Evolutionary conservation across 1,140 invertebrate genomes (phyloP), one percentile per base, ranked within the genome.

Genomic region (Laodelphax striatellus): DNA sequence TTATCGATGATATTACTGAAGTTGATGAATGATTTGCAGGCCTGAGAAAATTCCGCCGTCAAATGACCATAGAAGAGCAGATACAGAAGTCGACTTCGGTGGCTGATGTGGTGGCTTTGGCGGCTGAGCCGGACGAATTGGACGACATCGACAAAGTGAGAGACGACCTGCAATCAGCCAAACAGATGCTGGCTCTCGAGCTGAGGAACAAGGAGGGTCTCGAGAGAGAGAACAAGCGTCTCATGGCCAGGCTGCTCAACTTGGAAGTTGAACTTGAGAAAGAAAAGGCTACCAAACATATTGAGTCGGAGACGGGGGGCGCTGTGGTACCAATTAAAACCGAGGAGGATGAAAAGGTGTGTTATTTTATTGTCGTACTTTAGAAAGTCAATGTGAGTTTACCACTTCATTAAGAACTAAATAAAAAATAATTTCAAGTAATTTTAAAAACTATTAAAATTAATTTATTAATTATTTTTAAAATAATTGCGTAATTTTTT

Each of bases 131-230:
- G 42, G 81, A 81, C 53, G 83, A 87, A 66, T 80, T 83, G 19
- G 90, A 94, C 63, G 90, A 94, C 65, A 92, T 92, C 65, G 90
- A 93, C 67, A 89, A 87, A 70, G 84, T 70, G n/a, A 79, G 90
- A 61, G 91, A 94, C 67, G 91, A 93, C 72, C 77, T 94, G 41
- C 90, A 93, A 70, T 92, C 88, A 58, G 92, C 89, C 1, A 94
- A 94, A 74, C 90, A 93, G 74, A 85, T 93, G 78, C 74, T 94
- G 61, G 89, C 90, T 2, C 75, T 91, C 46, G 91, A 94, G 74
- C 73, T 93, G 62, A 80, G 88, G 69, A 90, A 90, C 67, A 92
- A 90, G 70, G 87, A 91, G 70, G 86, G 88, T 0, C 79, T 90
- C 64, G 87, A 89, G 62, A 82, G 90, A 65, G 90, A 92, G 70